Percentiles rank a stretch among this genome's conserved stretches.
These are phyloP conservation scores for Lingula anatina DNA, from an alignment of 2,888 invertebrate genomes.

Conservation along the genomic window DNA sequence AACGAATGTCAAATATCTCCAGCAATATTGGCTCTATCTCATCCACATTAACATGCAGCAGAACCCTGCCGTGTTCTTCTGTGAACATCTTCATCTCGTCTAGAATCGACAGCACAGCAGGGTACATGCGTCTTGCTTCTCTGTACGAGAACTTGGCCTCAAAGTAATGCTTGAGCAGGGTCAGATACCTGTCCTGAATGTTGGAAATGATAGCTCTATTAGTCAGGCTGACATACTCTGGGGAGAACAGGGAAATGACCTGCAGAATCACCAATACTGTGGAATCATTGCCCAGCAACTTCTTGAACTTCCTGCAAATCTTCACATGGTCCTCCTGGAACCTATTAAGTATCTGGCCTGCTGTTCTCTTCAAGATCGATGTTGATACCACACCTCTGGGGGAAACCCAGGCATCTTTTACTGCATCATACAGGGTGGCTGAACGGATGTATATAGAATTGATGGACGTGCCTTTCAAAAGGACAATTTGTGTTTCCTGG, in stretches of 20 bases:
- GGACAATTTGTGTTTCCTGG: conserved; percentile 85
- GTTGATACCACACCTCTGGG: conserved; percentile 68
- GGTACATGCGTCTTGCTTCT: conserved; percentile 30
- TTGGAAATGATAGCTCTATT: conserved; percentile 33
- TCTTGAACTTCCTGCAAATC: conserved; percentile 43
- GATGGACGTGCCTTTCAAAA: conserved; percentile 68
- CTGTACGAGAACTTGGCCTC: conserved; percentile 39
- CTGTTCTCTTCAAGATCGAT: conserved; percentile 84
- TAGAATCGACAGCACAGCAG: conserved; percentile 72
- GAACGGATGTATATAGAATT: conserved; percentile 75
- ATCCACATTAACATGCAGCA: conserved; percentile 85
- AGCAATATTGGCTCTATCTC: conserved; percentile 87
- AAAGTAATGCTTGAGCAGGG: conserved; percentile 47
- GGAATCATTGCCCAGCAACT: conserved; percentile 68
- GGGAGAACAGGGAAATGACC: conserved; percentile 85
- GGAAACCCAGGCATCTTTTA: conserved; percentile 80
- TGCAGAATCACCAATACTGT: conserved; percentile 85
- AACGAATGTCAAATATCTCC: conserved; percentile 84
- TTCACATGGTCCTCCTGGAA: conserved; percentile 45
- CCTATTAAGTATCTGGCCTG: conserved; percentile 49
- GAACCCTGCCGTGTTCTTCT: conserved; percentile 85
- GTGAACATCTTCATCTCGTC: conserved; percentile 82
- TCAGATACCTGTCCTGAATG: conserved; percentile 54
- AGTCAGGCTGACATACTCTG: conserved; percentile 68
- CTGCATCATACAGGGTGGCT: conserved; percentile 84